Evolutionary conservation across 2,797 vertebrate genomes (phyloP), one percentile per base, ranked within the genome.

Genomic region (Galago senegalensis): DNA sequence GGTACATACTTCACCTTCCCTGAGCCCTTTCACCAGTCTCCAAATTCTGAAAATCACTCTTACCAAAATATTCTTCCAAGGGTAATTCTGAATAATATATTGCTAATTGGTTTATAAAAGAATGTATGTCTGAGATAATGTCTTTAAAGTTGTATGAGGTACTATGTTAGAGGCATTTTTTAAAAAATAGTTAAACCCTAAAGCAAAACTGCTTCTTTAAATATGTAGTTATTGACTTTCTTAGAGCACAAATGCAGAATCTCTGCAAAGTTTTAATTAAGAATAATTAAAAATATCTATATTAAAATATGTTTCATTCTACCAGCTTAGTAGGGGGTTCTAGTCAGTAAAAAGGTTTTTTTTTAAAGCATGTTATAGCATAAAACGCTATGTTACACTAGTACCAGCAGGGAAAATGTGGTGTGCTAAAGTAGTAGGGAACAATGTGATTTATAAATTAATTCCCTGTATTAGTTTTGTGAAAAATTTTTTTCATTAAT

Each of bases 281-380:
- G 61, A 93, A 81, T 75, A 96, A 96, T 93, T 94, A 49, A 91
- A 94, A 94, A 94, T 72, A 96, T 92, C 61, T 67, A 16, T 93
- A 65, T 96, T 86, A 93, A 93, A 88, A 72, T 93, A 29, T 43
- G 18, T 61, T 96, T 92, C 8, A 81, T 82, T 94, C 69, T 94
- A 18, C 69, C 49, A 65, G 80, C 76, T 96, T 96, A 95, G 61
- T 90, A 84, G 79, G 58, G 40, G 31, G 73, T 96, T 95, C 93
- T 91, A 77, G 75, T 95, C 58, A 95, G 76, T 86, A 83, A 81
- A 83, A 95, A 84, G 7, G 77, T 46, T 81, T 91, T 96, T 91
- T 61, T 63, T 65, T 16, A 49, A 53, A 53, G 49, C 29, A 34
- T 70, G 18, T 73, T 79, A 49, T 9, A 67, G 12, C 85, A 88